Evolutionary conservation across 2,888 invertebrate genomes (phyloP).

Genomic region (Teinopalpus imperialis): DNA sequence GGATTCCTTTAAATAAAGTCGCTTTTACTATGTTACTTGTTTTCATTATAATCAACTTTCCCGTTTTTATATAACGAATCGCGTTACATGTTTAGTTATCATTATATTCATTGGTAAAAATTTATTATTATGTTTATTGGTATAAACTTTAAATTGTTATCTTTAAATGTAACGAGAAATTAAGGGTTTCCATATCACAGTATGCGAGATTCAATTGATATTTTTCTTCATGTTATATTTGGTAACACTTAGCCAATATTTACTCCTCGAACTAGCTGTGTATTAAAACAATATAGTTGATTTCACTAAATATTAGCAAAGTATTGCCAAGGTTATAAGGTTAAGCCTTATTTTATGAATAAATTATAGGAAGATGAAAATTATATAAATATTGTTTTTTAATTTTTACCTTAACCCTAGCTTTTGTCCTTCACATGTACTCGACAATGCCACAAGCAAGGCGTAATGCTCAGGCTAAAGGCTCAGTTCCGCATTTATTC

Average conservation of each 20-base stretch:
- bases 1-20: too few species aligned
- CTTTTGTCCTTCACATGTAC: neutral
- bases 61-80: too few species aligned
- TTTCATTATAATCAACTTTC: too few species aligned
- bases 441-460: slow-evolving; percentile 21
- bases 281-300: neutral
- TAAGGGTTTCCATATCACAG: slow-evolving; percentile 47
- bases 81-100: too few species aligned
- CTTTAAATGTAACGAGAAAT: slow-evolving; percentile 15
- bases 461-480: slow-evolving; percentile 23
- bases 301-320: neutral
- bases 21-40: too few species aligned
- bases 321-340: slow-evolving; percentile 1
- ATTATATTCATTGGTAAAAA: too few species aligned
- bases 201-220: slow-evolving; percentile 41
- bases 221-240: slow-evolving; percentile 3
- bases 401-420: neutral
- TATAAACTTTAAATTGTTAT: too few species aligned
- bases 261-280: neutral
- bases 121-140: too few species aligned
- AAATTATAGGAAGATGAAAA: neutral
- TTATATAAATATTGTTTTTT: too few species aligned
- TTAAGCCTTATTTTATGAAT: neutral
- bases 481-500: slow-evolving; percentile 10
- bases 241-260: neutral